phyloP scores from a whole-genome alignment of 2,888 invertebrate genomes.

The Trissoscelio sp. region DNA sequence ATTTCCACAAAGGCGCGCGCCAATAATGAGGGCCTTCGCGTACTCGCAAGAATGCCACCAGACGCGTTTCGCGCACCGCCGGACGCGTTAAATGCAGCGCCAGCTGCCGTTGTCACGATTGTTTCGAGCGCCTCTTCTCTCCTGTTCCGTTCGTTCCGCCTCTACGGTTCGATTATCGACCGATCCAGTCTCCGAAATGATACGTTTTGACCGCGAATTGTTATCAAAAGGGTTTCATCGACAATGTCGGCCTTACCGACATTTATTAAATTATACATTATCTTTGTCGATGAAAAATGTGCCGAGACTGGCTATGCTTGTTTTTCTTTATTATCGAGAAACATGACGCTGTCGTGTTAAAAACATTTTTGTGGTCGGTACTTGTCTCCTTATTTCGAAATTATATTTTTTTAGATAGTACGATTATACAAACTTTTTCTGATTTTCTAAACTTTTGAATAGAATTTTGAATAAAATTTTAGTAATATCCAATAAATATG shows the following conservation, averaged over 20 bases:
- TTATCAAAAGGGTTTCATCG: slow-evolving; percentile 62
- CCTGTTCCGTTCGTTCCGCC: slow-evolving; percentile 55
- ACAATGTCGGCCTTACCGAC: slow-evolving; percentile 11
- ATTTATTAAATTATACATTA: slow-evolving; percentile 60
- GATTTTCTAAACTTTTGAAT: too few relatives aligned
- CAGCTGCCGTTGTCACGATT: slow-evolving; percentile 75
- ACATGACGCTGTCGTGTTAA: too few relatives aligned
- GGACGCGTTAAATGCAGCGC: slow-evolving; percentile 75
- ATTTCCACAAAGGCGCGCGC: slow-evolving; percentile 69
- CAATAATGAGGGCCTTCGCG: slow-evolving; percentile 76
- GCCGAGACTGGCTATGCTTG: too few relatives aligned
- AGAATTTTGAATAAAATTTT: too few relatives aligned
- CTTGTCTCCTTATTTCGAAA: too few relatives aligned
- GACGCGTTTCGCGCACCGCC: slow-evolving; percentile 78
- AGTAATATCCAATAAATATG: too few relatives aligned
- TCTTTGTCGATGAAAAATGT: slow-evolving; percentile 10
- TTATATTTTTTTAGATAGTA: too few relatives aligned
- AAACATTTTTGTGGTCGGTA: too few relatives aligned
- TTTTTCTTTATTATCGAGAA: too few relatives aligned
- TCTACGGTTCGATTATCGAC: slow-evolving; percentile 68
- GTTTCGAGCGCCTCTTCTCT: slow-evolving; percentile 63
- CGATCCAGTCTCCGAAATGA: slow-evolving; percentile 63
- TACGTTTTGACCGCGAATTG: slow-evolving; percentile 57
- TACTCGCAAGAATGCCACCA: slow-evolving; percentile 78
- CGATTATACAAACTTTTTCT: too few relatives aligned